Evolutionary conservation across 1,140 invertebrate genomes (phyloP).

Genomic region (Arion vulgaris): DNA sequence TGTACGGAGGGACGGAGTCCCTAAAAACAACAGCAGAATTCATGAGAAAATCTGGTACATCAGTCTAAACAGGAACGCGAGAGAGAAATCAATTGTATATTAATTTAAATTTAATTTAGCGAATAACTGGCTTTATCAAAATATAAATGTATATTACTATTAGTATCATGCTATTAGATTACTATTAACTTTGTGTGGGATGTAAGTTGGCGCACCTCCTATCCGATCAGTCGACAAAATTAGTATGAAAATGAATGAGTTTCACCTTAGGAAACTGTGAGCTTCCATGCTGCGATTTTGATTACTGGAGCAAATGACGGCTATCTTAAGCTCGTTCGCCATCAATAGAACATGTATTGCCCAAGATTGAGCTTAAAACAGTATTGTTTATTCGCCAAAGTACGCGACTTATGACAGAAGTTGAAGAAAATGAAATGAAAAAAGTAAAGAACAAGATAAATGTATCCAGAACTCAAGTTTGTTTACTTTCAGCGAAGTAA

Average conservation of each 20-base stretch:
- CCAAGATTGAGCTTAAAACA: background rate
- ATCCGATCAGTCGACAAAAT: no score
- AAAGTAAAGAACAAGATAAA: background rate
- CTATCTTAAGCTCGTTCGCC: conserved; percentile 75
- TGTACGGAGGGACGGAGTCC: no score
- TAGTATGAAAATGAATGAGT: background rate
- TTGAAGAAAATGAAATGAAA: background rate
- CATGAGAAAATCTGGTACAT: no score
- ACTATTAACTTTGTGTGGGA: no score
- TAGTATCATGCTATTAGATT: no score
- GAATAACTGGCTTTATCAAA: no score
- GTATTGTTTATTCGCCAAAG: background rate
- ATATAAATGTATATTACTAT: no score
- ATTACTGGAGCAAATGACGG: conserved; percentile 98
- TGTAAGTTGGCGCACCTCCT: no score
- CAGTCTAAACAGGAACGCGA: no score
- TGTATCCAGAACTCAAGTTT: background rate
- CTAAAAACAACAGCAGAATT: no score
- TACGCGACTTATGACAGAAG: background rate
- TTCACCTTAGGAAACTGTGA: conserved; percentile 90
- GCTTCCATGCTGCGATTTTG: conserved; percentile 99
- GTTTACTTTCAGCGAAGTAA: background rate
- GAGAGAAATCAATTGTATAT: no score
- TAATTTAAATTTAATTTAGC: no score
- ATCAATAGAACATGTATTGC: background rate